Conservation (phyloP, 2,797 vertebrate genomes). For the Scolopax rusticola region DNA sequence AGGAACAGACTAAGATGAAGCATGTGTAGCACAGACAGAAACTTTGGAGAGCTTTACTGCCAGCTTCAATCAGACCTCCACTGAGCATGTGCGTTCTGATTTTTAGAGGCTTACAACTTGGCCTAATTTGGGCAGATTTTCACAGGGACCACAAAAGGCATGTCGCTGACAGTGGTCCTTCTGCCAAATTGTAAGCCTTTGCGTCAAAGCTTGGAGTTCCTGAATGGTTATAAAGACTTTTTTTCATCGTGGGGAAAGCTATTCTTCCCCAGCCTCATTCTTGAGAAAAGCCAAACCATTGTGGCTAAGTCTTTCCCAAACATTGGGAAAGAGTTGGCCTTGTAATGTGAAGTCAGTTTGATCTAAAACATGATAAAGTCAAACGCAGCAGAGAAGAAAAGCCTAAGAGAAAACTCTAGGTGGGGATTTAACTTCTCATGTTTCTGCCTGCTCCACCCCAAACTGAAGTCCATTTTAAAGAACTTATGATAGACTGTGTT, state of each 20-base stretch:
- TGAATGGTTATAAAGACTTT: not conserved
- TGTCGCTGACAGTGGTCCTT: not conserved
- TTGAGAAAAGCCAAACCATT: constrained; percentile 24
- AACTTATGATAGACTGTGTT: not conserved
- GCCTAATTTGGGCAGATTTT: constrained; percentile 69
- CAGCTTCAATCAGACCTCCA: constrained; percentile 2
- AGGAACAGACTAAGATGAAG: not conserved
- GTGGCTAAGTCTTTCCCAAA: constrained; percentile 9
- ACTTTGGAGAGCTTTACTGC: not conserved
- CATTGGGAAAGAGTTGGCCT: not conserved
- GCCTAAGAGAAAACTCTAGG: not conserved
- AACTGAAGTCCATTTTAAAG: constrained; percentile 38
- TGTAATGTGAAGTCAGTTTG: not conserved
- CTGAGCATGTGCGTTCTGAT: constrained; percentile 18
- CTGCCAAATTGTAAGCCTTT: constrained; percentile 47
- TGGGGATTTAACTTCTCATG: constrained; percentile 27
- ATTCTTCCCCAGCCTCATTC: constrained; percentile 1
- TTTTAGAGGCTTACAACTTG: constrained; percentile 25
- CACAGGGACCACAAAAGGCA: constrained; percentile 34
- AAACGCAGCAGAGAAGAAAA: not conserved
- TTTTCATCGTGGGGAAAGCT: not conserved
- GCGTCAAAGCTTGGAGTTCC: constrained; percentile 19
- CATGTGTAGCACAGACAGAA: not conserved
- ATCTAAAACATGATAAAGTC: constrained; percentile 33
- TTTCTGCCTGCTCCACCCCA: constrained; percentile 34